Conservation (phyloP, 1,140 invertebrate species). For the Megalopta genalis region DNA sequence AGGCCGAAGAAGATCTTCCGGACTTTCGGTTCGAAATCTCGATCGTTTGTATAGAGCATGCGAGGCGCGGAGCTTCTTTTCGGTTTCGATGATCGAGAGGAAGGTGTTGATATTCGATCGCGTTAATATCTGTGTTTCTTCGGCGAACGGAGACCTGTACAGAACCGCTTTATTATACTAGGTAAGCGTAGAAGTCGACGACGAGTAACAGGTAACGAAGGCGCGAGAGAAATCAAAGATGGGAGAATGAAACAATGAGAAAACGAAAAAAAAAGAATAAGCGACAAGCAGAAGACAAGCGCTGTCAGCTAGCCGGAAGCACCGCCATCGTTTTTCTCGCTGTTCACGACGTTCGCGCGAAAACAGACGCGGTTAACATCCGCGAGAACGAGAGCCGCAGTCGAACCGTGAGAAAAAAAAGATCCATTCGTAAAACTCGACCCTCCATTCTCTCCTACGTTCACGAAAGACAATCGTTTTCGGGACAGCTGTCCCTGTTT, state of each 20-base stretch:
- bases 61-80: not conserved
- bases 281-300: slow-evolving; percentile 10
- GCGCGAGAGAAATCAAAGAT: slow-evolving; percentile 8
- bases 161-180: slow-evolving; percentile 62
- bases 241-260: not conserved
- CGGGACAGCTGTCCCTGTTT: not conserved
- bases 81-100: not conserved
- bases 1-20: too few species aligned
- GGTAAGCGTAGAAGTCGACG: slow-evolving; percentile 56
- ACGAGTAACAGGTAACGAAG: slow-evolving; percentile 20
- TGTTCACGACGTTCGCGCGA: slow-evolving; percentile 24
- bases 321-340: slow-evolving; percentile 46
- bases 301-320: slow-evolving; percentile 61
- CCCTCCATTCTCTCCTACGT: slow-evolving; percentile 23
- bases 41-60: too few species aligned
- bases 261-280: not conserved
- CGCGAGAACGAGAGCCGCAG: slow-evolving; percentile 10
- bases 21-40: too few species aligned
- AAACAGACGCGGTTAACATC: not conserved
- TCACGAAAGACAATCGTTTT: slow-evolving; percentile 42
- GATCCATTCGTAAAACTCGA: not conserved
- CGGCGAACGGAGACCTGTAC: slow-evolving; percentile 51
- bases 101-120: not conserved
- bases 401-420: slow-evolving; percentile 12
- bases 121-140: not conserved